Conservation (phyloP, 2,113 vertebrate species). For the Dendropsophus ebraccatus region DNA sequence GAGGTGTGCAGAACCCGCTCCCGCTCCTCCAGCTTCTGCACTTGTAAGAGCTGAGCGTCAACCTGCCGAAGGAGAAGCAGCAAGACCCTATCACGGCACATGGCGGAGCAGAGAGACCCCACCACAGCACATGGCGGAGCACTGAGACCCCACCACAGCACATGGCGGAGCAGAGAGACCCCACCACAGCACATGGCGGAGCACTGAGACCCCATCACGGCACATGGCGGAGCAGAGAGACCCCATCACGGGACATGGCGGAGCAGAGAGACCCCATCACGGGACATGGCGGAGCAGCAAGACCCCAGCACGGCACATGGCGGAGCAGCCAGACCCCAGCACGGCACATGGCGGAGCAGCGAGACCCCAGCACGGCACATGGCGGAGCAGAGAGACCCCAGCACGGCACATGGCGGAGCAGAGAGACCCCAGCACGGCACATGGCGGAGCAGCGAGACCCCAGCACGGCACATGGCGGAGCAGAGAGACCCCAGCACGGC, state of each 20-base stretch:
- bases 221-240: not conserved
- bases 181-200: not conserved
- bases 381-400: not conserved
- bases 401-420: not conserved
- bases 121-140: not conserved
- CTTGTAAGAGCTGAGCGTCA: conserved; percentile 88
- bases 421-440: not conserved
- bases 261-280: not conserved
- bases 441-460: not conserved
- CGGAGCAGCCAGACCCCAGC: not conserved
- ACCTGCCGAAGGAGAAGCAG: conserved; percentile 71
- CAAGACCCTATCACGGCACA: not conserved
- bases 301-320: not conserved
- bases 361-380: not conserved
- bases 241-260: not conserved
- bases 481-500: not conserved
- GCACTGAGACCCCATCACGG: not conserved
- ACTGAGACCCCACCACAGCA: not conserved
- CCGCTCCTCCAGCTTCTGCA: conserved; percentile 92
- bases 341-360: not conserved
- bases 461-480: not conserved
- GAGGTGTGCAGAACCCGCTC: conserved; percentile 87
- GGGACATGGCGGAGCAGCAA: not conserved
- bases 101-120: not conserved
- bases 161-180: not conserved